phyloP scores from a whole-genome alignment of 2,888 invertebrate species.

The Rotaria socialis region DNA sequence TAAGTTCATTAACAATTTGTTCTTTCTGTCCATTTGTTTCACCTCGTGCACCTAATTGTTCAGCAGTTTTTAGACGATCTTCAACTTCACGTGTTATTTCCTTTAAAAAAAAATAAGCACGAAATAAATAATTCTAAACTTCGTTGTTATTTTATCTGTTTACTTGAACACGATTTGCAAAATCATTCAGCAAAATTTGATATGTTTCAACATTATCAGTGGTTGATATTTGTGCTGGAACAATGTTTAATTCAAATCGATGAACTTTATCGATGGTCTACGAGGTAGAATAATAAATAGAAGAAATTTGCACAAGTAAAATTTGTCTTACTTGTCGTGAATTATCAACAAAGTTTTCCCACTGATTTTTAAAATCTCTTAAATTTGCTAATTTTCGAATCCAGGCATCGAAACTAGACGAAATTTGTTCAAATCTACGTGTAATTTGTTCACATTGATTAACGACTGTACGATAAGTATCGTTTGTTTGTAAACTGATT shows the following conservation, averaged over 20 bases:
- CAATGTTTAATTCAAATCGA: conserved; percentile 54
- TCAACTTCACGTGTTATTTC: conserved; percentile 66
- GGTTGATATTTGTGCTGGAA: conserved; percentile 53
- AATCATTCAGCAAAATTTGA: conserved; percentile 46
- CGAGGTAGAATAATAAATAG: neutral
- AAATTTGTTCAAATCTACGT: conserved; percentile 38
- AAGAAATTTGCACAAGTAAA: no score
- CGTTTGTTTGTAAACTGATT: neutral
- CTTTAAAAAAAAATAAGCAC: conserved; percentile 49
- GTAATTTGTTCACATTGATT: conserved; percentile 27
- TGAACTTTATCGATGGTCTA: conserved; percentile 53
- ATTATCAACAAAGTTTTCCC: conserved; percentile 65
- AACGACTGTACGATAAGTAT: neutral
- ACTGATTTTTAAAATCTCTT: conserved; percentile 62
- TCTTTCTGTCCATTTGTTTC: conserved; percentile 63
- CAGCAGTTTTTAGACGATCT: conserved; percentile 66
- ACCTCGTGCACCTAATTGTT: conserved; percentile 67
- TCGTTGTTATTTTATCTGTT: neutral
- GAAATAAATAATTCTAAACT: neutral
- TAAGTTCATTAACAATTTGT: conserved; percentile 67
- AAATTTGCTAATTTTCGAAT: conserved; percentile 66
- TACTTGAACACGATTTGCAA: conserved; percentile 62
- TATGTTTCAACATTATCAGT: conserved; percentile 62
- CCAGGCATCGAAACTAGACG: conserved; percentile 68
- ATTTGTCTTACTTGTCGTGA: conserved; percentile 65